These are phyloP conservation scores for Catharus minimus DNA, from an alignment of 2,113 vertebrate genomes.

Conservation along the genomic window DNA sequence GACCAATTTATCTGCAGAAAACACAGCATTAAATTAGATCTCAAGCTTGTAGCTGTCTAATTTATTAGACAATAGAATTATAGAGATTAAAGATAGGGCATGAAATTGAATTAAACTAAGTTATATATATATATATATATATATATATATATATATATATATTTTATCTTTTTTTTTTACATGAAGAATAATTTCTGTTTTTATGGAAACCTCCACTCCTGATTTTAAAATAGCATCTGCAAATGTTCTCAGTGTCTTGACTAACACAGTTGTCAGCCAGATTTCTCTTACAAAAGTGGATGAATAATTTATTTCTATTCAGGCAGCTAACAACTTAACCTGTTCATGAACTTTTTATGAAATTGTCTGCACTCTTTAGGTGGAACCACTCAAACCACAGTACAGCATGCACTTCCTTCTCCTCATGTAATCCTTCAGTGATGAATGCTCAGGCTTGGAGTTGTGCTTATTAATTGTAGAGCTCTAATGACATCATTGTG, in stretches of 20 bases:
- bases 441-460: neutral
- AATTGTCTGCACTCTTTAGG: neutral
- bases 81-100: neutral
- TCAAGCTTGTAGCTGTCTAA: neutral
- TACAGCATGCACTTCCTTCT: neutral
- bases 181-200: neutral
- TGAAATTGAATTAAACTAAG: neutral
- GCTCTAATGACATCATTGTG: neutral
- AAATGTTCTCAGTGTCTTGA: neutral
- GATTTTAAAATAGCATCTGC: neutral
- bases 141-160: no score
- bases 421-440: neutral
- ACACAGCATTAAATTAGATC: neutral
- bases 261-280: neutral
- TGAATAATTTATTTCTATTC: conserved; percentile 15
- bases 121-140: no score
- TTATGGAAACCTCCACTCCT: neutral
- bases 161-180: neutral
- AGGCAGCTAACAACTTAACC: neutral
- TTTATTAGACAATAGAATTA: neutral
- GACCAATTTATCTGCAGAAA: neutral
- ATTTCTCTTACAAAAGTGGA: neutral
- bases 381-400: neutral
- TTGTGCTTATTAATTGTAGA: neutral
- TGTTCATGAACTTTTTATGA: neutral